Conservation (phyloP, 2,888 invertebrate species). For the Pyrgus malvae region DNA sequence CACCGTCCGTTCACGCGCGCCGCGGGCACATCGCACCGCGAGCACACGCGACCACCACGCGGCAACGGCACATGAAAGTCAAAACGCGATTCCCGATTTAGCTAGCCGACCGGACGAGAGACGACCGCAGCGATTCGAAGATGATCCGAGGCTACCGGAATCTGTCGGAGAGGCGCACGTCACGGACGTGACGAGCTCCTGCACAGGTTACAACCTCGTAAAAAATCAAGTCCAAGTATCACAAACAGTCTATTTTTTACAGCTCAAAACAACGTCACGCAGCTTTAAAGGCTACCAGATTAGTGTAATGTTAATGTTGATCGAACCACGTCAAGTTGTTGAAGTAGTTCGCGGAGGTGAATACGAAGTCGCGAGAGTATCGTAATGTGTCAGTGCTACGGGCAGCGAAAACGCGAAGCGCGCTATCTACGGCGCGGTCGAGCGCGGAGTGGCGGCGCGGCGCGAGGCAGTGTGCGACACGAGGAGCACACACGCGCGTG, state of each 20-base stretch:
- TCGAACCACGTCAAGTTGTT: constrained; percentile 9
- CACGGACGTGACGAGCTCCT: constrained; percentile 31
- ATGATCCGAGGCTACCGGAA: constrained; percentile 33
- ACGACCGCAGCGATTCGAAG: constrained; percentile 49
- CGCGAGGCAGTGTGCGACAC: constrained; percentile 57
- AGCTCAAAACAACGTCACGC: constrained; percentile 1
- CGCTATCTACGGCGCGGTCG: constrained; percentile 75
- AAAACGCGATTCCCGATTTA: constrained; percentile 79
- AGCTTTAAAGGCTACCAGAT: neutral
- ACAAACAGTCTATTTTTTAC: constrained; percentile 32
- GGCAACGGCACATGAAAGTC: constrained; percentile 78
- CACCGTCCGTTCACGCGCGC: constrained; percentile 76
- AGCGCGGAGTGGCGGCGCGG: constrained; percentile 75
- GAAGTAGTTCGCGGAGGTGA: constrained; percentile 39
- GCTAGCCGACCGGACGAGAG: constrained; percentile 67
- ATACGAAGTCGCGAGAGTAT: constrained; percentile 66
- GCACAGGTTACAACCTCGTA: constrained; percentile 27
- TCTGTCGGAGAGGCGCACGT: constrained; percentile 31
- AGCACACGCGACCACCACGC: constrained; percentile 73
- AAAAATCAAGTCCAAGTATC: constrained; percentile 38
- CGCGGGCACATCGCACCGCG: constrained; percentile 80
- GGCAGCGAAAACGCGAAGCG: constrained; percentile 62
- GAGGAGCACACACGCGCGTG: constrained; percentile 72
- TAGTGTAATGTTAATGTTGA: neutral
- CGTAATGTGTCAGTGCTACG: constrained; percentile 52